Evolutionary conservation across 2,888 invertebrate species (phyloP).

Genomic region (Stenotaenia linearis): DNA sequence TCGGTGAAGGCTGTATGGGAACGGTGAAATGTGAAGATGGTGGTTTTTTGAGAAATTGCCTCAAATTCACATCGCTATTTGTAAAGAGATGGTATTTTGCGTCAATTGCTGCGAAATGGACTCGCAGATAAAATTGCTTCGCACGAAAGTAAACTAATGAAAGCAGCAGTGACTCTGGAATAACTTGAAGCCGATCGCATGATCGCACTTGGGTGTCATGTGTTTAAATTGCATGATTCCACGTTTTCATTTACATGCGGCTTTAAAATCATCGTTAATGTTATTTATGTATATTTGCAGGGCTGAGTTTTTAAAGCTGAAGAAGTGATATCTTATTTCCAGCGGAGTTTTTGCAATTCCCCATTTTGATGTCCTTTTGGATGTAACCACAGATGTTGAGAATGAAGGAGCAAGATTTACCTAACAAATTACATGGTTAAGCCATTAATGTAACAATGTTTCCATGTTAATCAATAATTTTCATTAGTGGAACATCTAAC

Average conservation of each 20-base stretch:
- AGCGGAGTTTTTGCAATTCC: too few species aligned
- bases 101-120: neutral
- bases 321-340: neutral
- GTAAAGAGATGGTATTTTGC: slow-evolving; percentile 1
- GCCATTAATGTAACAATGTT: too few species aligned
- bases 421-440: too few species aligned
- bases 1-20: neutral
- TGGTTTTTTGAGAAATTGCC: slow-evolving; percentile 11
- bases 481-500: too few species aligned
- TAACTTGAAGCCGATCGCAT: neutral
- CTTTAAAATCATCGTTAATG: neutral
- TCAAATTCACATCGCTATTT: slow-evolving; percentile 3
- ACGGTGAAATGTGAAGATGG: neutral
- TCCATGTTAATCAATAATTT: too few species aligned
- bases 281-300: neutral
- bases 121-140: neutral
- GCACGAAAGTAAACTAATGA: neutral
- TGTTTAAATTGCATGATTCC: neutral
- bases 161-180: neutral
- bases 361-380: too few species aligned
- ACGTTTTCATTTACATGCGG: neutral
- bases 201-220: neutral
- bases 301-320: neutral
- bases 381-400: too few species aligned
- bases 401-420: too few species aligned